phyloP scores from a whole-genome alignment of 1,140 invertebrate genomes.

The Drosophila varians region DNA sequence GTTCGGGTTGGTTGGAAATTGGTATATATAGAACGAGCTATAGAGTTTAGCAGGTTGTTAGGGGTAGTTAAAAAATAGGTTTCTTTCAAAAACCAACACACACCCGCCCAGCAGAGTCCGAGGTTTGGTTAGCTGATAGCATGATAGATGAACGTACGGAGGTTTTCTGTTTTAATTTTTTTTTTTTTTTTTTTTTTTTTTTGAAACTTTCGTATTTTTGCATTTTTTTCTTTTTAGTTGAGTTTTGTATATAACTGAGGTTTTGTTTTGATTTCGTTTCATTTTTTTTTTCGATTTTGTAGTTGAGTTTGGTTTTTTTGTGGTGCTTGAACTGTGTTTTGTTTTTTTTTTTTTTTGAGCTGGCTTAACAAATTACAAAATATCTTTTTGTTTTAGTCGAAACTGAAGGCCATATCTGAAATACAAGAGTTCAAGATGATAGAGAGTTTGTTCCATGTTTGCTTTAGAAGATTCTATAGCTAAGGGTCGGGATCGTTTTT shows the following conservation, averaged over 20 bases:
- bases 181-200: conserved; percentile 21
- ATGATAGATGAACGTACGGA: conserved; percentile 40
- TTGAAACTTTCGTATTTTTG: conserved; percentile 14
- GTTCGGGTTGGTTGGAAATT: conserved; percentile 31
- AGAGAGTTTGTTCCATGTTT: conserved; percentile 57
- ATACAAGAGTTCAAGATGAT: conserved; percentile 80
- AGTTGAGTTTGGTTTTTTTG: conserved; percentile 43
- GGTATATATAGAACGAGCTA: conserved; percentile 20
- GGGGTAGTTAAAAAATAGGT: conserved; percentile 27
- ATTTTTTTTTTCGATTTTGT: conserved; percentile 43
- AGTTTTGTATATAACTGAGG: conserved; percentile 44
- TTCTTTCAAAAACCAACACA: conserved; percentile 35
- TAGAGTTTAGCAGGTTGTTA: conserved; percentile 21
- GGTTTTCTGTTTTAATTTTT: conserved; percentile 19
- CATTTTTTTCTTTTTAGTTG: conserved; percentile 19
- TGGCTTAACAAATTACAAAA: conserved; percentile 69
- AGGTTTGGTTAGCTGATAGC: conserved; percentile 40
- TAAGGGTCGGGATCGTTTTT: conserved; percentile 10
- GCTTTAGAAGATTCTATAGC: conserved; percentile 7
- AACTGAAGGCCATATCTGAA: conserved; percentile 84
- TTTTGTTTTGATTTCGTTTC: conserved; percentile 65
- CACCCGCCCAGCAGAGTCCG: conserved; percentile 50
- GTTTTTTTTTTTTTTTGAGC: too few relatives aligned
- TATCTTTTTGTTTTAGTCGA: conserved; percentile 76
- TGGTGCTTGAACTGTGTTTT: conserved; percentile 26